Evolutionary conservation across 2,797 vertebrate genomes (phyloP).

Genomic region (Gallinago solitaria): DNA sequence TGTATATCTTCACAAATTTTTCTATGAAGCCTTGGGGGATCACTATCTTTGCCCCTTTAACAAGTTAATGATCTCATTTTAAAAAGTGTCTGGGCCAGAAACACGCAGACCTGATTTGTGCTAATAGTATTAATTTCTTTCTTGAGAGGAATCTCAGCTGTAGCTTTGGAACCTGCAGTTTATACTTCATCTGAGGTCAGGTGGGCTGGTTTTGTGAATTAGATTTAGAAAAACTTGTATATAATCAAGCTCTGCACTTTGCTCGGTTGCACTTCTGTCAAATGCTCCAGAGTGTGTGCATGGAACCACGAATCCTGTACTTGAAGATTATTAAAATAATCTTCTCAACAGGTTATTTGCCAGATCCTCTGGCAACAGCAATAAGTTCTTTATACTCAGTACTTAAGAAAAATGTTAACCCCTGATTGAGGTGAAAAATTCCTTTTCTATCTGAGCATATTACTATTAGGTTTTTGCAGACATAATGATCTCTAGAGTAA

Average conservation of each 20-base stretch:
- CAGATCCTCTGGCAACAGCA: background rate
- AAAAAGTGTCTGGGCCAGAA: background rate
- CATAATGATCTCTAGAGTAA: background rate
- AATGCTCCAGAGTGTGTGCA: background rate
- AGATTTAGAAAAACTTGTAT: background rate
- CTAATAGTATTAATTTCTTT: background rate
- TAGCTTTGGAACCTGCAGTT: background rate
- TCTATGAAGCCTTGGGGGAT: slow-evolving; percentile 21
- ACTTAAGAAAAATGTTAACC: background rate
- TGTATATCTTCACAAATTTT: slow-evolving; percentile 10
- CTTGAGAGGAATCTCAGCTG: background rate
- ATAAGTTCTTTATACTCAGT: background rate
- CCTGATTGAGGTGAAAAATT: background rate
- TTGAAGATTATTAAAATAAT: background rate
- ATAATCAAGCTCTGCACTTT: background rate
- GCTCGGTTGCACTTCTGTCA: background rate
- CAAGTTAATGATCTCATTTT: slow-evolving; percentile 28
- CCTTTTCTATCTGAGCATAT: background rate
- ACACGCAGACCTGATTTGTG: background rate
- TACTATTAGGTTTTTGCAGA: background rate
- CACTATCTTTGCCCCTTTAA: slow-evolving; percentile 9
- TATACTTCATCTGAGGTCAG: background rate
- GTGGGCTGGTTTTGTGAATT: background rate
- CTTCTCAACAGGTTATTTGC: background rate
- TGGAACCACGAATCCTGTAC: background rate